Base-by-base conservation (phyloP, 2,113 vertebrate species). In the Cheilinus undulatus region DNA sequence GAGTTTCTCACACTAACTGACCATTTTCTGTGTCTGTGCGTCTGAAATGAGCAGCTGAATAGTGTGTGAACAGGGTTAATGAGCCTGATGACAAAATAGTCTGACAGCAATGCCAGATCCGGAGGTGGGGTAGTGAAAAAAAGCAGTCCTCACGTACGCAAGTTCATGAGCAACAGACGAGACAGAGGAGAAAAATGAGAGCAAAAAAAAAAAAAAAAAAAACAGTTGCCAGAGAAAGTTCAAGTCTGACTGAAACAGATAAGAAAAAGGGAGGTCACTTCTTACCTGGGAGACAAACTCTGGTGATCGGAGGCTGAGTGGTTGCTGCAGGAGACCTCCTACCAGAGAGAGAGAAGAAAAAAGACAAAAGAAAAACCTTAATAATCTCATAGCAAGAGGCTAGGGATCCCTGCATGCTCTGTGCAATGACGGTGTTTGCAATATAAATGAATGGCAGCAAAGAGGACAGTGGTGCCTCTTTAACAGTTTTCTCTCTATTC, bases 201-300 rank as follows among this genome's bases (percentile, higher is more conserved):
- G 19, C 49, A 40, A 19, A 64, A 61, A 38, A 13, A 59, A 13
- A 27, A 66, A 3, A 22, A 62, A 36, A 26, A 53, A 57, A 62
- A 53, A 34, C 1, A 7, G 22, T 24, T 46, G 36, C 14, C 43
- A 7, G 20, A 22, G 23, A 28, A 78, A 24, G 60, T 63, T 42
- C 3, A 2, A 38, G 17, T 9, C 42, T n/a, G 51, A 78, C 71
- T n/a, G n/a, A 38, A 80, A 32, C 1, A 10, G 64, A 69, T 53
- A 40, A 20, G 19, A 17, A 11, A 61, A n/a, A 50, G 1, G 6
- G 8, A 38, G 46, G 43, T 68, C n/a, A 22, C 36, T 51, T 11
- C 95, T 13, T 95, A 99, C 98, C 98, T 95, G 96, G 96, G 75
- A 96, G 94, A 91, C 95, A 98, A 80, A 97, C 95, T 94, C 95